Base-by-base conservation (phyloP, 2,113 vertebrate species). In the Planiliza haematocheilus region DNA sequence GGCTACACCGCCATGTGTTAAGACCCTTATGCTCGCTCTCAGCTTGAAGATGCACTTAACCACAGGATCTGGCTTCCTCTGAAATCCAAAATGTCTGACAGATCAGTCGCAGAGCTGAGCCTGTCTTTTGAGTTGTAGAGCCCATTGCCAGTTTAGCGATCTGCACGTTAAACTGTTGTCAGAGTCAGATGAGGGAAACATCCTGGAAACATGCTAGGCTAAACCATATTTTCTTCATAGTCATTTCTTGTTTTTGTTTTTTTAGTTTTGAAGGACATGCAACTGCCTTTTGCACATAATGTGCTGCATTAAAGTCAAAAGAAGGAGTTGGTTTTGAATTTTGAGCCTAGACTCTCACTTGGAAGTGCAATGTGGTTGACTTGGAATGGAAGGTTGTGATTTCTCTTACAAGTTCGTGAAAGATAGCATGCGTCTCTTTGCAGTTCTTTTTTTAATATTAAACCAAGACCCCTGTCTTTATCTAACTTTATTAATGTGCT, bases 41-140 rank as follows among this genome's bases (percentile, higher is more conserved):
- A 55, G 74, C 64, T 83, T 61, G 52, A 73, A 63, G 51, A 61
- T 59, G 71, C 82, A 78, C 74, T 83, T 68, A 83, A 70, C 64
- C 51, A 50, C 57, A 69, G 77, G 63, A 53, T 30, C 42, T 55
- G 56, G 60, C 74, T 83, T 70, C 43, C 61, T 60, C 66, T 52
- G 49, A 83, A 67, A 85, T 59, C 61, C 10, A 60, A 55, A 75
- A 73, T 52, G 55, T 77, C 76, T 80, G 58, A 59, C 56, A 46
- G 55, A 51, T 65, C n/a, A 58, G 39, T 53, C n/a, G 41, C 59
- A 38, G 52, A 79, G 34, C 69, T 13, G 53, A 38, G 41, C 50
- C 61, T 30, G 38, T 71, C 68, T 63, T 70, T 64, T 53, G 43
- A 77, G 71, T 64, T 51, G 7, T 18, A 21, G 72, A 62, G 41